Evolutionary conservation across 2,113 vertebrate species (phyloP).

Genomic region (Azemiops feae): DNA sequence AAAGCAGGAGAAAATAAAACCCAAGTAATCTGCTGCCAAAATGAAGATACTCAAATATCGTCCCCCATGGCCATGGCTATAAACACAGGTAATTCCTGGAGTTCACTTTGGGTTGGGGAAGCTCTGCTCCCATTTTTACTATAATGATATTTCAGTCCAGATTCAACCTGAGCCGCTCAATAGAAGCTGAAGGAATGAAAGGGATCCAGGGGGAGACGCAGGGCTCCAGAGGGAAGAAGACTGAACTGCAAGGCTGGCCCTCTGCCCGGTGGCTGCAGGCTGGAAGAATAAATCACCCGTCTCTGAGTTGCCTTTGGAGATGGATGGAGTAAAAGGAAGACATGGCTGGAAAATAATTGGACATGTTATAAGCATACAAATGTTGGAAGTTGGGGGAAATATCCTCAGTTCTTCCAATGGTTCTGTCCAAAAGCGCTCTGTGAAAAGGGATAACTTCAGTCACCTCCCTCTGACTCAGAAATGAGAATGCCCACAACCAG

Average conservation of each 20-base stretch:
- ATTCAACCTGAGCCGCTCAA: neutral
- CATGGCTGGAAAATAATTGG: neutral
- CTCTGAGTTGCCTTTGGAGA: conserved; percentile 26
- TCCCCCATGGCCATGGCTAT: conserved; percentile 8
- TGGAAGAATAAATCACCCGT: neutral
- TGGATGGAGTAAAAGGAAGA: neutral
- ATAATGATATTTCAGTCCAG: neutral
- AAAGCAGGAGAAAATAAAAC: conserved; percentile 33
- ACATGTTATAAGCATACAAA: neutral
- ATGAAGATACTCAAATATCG: conserved; percentile 40
- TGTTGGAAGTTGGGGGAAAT: neutral
- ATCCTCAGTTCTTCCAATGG: neutral
- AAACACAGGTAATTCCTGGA: conserved; percentile 38
- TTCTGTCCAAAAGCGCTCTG: neutral
- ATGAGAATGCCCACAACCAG: neutral
- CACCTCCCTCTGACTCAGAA: conserved; percentile 8
- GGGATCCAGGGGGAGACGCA: neutral
- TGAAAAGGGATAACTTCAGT: neutral
- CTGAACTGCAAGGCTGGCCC: conserved; percentile 6
- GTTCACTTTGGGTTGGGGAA: conserved; percentile 29
- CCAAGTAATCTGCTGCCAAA: conserved; percentile 32
- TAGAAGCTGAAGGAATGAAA: neutral
- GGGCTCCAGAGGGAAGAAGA: neutral
- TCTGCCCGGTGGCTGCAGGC: neutral
- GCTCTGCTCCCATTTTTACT: conserved; percentile 23